Evolutionary conservation across 2,797 vertebrate species (phyloP).

Genomic region (Fundulus diaphanus): DNA sequence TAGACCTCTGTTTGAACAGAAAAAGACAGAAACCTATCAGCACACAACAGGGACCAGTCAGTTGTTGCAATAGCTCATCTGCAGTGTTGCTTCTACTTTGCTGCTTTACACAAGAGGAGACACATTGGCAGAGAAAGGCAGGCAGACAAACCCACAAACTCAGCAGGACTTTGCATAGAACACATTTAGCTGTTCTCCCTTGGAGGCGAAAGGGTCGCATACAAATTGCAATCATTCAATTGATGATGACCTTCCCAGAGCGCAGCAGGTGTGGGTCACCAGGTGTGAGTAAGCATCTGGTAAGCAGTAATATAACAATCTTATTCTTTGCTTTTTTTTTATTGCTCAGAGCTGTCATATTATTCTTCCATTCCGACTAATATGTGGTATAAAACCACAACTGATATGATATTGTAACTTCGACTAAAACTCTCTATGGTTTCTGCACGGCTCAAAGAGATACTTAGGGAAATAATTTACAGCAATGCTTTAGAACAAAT

Average conservation of each 20-base stretch:
- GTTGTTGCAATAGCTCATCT: slow-evolving; percentile 46
- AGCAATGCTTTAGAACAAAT: slow-evolving; percentile 2
- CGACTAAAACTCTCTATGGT: not conserved
- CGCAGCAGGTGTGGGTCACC: slow-evolving; percentile 62
- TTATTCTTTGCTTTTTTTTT: slow-evolving; percentile 5
- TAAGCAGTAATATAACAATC: slow-evolving; percentile 22
- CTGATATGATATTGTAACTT: not conserved
- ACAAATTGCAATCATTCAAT: slow-evolving; percentile 52
- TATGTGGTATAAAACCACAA: no score
- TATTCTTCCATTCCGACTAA: not conserved
- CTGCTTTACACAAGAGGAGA: slow-evolving; percentile 40
- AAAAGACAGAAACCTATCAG: slow-evolving; percentile 67
- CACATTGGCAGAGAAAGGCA: slow-evolving; percentile 21
- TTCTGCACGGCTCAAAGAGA: not conserved
- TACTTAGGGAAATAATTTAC: not conserved
- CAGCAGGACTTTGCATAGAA: slow-evolving; percentile 44
- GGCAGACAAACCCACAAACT: slow-evolving; percentile 38
- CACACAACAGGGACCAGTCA: slow-evolving; percentile 54
- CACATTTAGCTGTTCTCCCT: slow-evolving; percentile 46
- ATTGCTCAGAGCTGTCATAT: not conserved
- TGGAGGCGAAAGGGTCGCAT: slow-evolving; percentile 35
- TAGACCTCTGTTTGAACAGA: slow-evolving; percentile 75
- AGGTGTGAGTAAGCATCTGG: slow-evolving; percentile 63
- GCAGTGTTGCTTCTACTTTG: slow-evolving; percentile 26
- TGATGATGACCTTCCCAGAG: slow-evolving; percentile 55